These are phyloP conservation scores for Pseudanteris insignis DNA, from an alignment of 2,888 invertebrate genomes.

Conservation along the genomic window DNA sequence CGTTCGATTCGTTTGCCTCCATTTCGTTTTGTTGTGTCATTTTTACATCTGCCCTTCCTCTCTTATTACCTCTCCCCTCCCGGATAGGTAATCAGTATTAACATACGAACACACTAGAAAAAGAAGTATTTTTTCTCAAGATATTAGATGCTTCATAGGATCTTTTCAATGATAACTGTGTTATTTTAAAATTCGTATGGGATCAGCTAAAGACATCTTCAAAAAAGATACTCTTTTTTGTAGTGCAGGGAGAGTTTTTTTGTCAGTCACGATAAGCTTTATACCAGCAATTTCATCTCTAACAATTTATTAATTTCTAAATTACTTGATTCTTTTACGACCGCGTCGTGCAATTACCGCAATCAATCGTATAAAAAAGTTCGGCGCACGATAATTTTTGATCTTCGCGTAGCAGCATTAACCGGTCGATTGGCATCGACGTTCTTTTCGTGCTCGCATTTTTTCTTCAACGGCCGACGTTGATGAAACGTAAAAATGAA, in stretches of 20 bases:
- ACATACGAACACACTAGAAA: slow-evolving; percentile 28
- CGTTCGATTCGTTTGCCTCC: neutral
- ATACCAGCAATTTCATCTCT: slow-evolving; percentile 21
- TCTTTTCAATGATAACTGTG: no score
- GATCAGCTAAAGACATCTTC: no score
- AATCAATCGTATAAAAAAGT: slow-evolving; percentile 24
- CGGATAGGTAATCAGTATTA: slow-evolving; percentile 18
- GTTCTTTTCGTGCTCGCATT: no score
- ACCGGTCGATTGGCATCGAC: no score
- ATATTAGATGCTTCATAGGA: no score
- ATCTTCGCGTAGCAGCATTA: no score
- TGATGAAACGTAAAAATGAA: slow-evolving; percentile 11
- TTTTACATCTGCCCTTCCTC: slow-evolving; percentile 2
- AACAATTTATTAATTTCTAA: slow-evolving; percentile 38
- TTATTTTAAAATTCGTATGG: no score
- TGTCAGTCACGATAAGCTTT: neutral
- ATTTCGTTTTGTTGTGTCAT: no score
- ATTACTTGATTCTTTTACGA: slow-evolving; percentile 34
- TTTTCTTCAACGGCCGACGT: slow-evolving; percentile 1
- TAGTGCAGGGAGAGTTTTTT: slow-evolving; percentile 15
- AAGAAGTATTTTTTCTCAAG: no score
- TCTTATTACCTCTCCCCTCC: slow-evolving; percentile 3
- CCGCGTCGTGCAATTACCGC: slow-evolving; percentile 24
- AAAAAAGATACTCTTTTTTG: no score
- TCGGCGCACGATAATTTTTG: slow-evolving; percentile 9